Conservation (phyloP, 2,797 vertebrate genomes). For the Myotis myotis region DNA sequence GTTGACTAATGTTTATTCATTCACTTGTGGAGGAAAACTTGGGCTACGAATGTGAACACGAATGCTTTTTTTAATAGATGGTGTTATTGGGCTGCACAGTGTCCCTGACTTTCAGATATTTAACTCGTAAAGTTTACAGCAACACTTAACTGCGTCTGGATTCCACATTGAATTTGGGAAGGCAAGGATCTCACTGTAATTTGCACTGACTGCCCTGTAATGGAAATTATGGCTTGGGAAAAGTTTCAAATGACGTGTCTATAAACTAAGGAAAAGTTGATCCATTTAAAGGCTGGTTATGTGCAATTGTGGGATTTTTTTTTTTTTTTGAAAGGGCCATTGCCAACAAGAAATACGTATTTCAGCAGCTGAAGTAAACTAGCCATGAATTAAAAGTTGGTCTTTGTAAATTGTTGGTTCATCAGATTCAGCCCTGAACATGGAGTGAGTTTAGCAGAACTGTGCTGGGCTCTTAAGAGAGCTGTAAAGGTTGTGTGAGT, state of each 20-base stretch:
- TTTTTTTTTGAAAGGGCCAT: conserved; percentile 40
- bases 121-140: conserved; percentile 67
- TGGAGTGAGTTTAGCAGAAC: neutral
- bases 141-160: conserved; percentile 57
- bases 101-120: conserved; percentile 59
- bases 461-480: neutral
- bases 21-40: conserved; percentile 35
- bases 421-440: conserved; percentile 68
- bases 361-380: conserved; percentile 78
- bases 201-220: conserved; percentile 77
- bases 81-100: conserved; percentile 20
- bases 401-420: conserved; percentile 76
- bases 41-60: conserved; percentile 1
- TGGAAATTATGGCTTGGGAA: conserved; percentile 73
- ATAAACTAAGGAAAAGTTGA: conserved; percentile 76
- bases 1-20: conserved; percentile 41
- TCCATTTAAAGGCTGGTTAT: conserved; percentile 70
- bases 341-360: conserved; percentile 82
- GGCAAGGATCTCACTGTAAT: conserved; percentile 69
- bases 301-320: conserved; percentile 68
- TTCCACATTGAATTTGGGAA: conserved; percentile 76
- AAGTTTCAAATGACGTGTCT: conserved; percentile 81
- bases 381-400: conserved; percentile 71
- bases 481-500: neutral
- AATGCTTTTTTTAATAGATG: conserved; percentile 47